phyloP scores from a whole-genome alignment of 2,888 invertebrate species.

The Apeira syringaria region DNA sequence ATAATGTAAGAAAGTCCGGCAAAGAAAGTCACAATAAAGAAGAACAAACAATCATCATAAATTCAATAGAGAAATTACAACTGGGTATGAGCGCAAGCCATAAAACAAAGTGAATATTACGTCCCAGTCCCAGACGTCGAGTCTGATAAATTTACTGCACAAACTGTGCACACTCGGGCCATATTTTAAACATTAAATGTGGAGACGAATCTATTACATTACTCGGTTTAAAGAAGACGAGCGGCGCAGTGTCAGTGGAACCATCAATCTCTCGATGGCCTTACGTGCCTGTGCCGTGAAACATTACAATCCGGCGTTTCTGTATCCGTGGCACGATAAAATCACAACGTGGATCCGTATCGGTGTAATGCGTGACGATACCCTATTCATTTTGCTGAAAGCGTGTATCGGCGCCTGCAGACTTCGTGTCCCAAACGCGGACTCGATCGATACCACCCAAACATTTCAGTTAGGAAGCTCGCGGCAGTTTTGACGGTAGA shows the following conservation, averaged over 20 bases:
- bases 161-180: slow-evolving; percentile 8
- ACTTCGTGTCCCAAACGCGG: slow-evolving; percentile 19
- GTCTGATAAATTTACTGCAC: slow-evolving; percentile 12
- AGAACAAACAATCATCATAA: slow-evolving; percentile 3
- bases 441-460: slow-evolving; percentile 24
- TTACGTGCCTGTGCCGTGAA: slow-evolving; percentile 14
- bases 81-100: slow-evolving; percentile 7
- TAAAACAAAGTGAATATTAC: slow-evolving; percentile 27
- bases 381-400: slow-evolving; percentile 26
- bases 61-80: slow-evolving; percentile 2
- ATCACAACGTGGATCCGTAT: slow-evolving; percentile 17
- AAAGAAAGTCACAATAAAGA: slow-evolving; percentile 8
- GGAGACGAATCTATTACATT: slow-evolving; percentile 21
- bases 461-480: slow-evolving; percentile 1
- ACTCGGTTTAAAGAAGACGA: slow-evolving; percentile 21
- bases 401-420: slow-evolving; percentile 26
- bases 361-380: slow-evolving; percentile 31
- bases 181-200: slow-evolving; percentile 7
- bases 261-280: slow-evolving; percentile 28
- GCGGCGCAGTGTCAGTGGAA: slow-evolving; percentile 16
- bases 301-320: slow-evolving; percentile 10
- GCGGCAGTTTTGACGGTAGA: slow-evolving; percentile 2
- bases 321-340: slow-evolving; percentile 20
- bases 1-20: too few species aligned
- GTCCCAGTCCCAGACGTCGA: slow-evolving; percentile 10